phyloP scores from a whole-genome alignment of 1,140 invertebrate species.

The Sesamia nonagrioides region DNA sequence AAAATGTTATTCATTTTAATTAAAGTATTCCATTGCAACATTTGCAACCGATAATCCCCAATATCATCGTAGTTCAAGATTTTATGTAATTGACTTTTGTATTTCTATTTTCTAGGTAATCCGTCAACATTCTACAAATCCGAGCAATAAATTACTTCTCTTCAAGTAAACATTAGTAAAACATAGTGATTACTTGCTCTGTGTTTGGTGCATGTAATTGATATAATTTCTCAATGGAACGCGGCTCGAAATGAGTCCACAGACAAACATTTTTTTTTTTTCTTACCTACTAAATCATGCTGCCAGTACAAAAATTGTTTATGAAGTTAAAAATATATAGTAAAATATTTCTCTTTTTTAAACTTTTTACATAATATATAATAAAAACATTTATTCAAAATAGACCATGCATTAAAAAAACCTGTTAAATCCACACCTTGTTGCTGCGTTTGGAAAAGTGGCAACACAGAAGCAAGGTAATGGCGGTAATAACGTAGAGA shows the following conservation, averaged over 20 bases:
- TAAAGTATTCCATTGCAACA: background rate
- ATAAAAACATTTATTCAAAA: no score
- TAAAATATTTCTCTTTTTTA: no score
- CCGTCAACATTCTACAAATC: no score
- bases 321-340: background rate
- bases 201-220: background rate
- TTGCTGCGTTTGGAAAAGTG: background rate
- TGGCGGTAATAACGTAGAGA: background rate
- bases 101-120: background rate
- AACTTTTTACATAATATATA: no score
- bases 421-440: no score
- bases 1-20: background rate
- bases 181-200: no score
- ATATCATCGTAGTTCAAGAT: background rate
- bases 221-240: background rate
- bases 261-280: background rate
- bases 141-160: background rate
- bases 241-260: background rate
- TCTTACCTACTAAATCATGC: background rate
- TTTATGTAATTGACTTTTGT: background rate
- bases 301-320: slow-evolving; percentile 4
- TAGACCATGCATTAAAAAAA: no score
- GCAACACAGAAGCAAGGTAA: background rate
- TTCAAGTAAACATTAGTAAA: background rate
- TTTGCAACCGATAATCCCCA: background rate